Base-by-base conservation (phyloP, 2,113 vertebrate species). In the Coreoperca whiteheadi region DNA sequence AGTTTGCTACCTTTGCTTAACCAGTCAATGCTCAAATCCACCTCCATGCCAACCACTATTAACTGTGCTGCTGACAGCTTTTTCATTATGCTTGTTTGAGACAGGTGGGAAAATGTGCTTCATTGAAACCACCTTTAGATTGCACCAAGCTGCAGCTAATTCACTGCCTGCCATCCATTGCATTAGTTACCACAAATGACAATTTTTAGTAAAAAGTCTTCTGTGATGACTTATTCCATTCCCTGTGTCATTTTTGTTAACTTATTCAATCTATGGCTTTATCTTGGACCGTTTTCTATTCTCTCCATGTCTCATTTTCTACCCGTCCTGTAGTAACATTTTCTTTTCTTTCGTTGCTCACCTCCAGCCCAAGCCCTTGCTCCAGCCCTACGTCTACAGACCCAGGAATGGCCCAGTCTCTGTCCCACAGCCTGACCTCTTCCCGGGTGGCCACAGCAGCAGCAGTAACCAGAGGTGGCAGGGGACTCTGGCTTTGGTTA, bases 401-500 rank as follows among this genome's bases (percentile, higher is more conserved):
- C 8, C 73, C 64, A 34, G 65, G 85, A 25, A 21, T 71, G 25
- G 32, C 53, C 46, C 91, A 72, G 48, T 82, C 81, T 74, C 64
- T 92, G 77, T 69, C 90, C 77, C 84, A 91, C 6, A 67, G 76
- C 65, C 53, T 88, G 76, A 75, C 82, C 28, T 77, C 85, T 5
- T 78, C 85, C 76, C 74, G 71, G 34, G 61, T 53, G 2, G 94
- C 80, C 72, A 87, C 91, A 2, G 32, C 90, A 2, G 84, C 88
- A 7, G 94, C 94, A 2, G 79, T 96, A 20, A 69, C 92, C 70
- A 92, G 93, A 0, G 82, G 94, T 2, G 92, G 94, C 87, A 94
- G 95, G 74, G 93, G 95, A 0, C 64, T 97, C 60, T 97, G 96
- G 95, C 77, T 97, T 21, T 96, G 96, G 0, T 64, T 96, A 8